Base-by-base conservation (phyloP, 1,140 invertebrate genomes). In the Zophobas atratus region DNA sequence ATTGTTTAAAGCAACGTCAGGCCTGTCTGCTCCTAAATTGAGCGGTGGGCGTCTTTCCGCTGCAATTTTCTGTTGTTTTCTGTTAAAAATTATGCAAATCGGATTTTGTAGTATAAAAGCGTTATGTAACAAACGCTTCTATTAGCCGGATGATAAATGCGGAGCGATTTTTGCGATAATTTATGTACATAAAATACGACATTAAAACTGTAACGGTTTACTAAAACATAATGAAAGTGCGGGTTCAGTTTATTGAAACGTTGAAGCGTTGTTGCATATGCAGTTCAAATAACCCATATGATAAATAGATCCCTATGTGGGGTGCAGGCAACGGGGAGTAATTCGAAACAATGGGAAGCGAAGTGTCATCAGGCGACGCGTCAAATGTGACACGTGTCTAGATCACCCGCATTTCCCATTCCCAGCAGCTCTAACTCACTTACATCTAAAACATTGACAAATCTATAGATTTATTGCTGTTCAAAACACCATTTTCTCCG, bases 361-460 rank as follows among this genome's bases (percentile, higher is more conserved):
- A 73, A 55, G 55, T 73, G 71, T 73, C 71, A 55, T 73, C 71
- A 73, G 49, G 55, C 55, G 56, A 56, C 55, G 71, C 71, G 55
- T 73, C 71, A 73, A 73, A 73, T 56, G 55, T 73, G 71, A 73
- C 71, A 73, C 71, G 71, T 73, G 71, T 73, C 71, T 73, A 55
- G 49, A 73, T 73, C 55, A 73, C 71, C 71, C 71, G 71, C 71
- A 73, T 73, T 73, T 73, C 46, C 71, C 20, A 73, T 73, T 73
- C 71, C 49, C 49, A 73, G 34, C 39, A 56, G 49, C 71, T 55
- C 55, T 56, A 73, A 73, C 71, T 73, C 71, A 73, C 70, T 73
- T 73, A 73, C 48, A 73, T 73, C 39, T 73, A 73, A 73, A 73
- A 73, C 51, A 73, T 73, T 73, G 71, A 73, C 49, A 73, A 73